Conservation (phyloP, 2,113 vertebrate genomes). For the Calyptomena viridis region DNA sequence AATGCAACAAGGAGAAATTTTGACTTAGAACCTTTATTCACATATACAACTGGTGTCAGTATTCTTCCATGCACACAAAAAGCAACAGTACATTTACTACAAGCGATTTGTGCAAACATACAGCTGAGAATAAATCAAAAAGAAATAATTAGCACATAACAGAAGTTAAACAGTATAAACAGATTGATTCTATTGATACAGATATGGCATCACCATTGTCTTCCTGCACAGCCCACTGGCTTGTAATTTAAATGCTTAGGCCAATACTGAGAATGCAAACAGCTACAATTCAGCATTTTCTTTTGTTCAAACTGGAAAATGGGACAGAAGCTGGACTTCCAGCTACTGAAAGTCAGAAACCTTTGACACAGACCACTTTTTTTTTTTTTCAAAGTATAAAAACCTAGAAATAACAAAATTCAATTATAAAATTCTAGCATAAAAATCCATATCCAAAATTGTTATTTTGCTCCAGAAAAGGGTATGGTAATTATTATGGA, state of each 20-base stretch:
- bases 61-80: neutral
- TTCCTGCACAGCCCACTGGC: neutral
- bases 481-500: accelerated
- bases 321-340: neutral
- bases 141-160: neutral
- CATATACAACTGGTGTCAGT: neutral
- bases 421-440: neutral
- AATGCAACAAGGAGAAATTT: neutral
- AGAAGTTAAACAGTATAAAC: neutral
- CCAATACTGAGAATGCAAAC: neutral
- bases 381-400: neutral
- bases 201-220: neutral
- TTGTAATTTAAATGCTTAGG: neutral
- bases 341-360: neutral
- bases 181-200: neutral
- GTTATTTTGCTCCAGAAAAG: neutral
- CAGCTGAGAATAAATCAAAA: neutral
- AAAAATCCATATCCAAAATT: neutral
- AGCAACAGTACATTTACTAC: neutral
- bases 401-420: neutral
- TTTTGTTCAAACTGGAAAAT: neutral
- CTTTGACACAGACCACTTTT: neutral
- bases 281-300: neutral
- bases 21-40: neutral
- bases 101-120: neutral